Base-by-base conservation (phyloP, 2,888 invertebrate species). In the Drosophila subquinaria region DNA sequence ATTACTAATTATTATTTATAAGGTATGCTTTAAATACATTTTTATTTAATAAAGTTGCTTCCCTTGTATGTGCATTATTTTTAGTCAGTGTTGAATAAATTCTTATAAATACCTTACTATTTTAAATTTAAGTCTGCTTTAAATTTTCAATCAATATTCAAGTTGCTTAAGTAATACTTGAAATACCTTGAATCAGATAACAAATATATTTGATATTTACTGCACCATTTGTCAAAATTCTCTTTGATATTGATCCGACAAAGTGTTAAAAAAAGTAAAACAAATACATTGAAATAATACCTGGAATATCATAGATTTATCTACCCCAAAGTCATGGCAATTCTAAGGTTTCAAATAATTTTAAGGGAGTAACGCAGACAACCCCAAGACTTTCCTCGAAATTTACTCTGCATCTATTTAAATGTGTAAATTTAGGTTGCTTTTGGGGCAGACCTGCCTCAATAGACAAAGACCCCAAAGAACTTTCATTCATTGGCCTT, bases 401-500 rank as follows among this genome's bases (percentile, higher is more conserved):
- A 38, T 59, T 47, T 35, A 15, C 15, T 20, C 3, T 15, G 30
- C 4, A 57, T 36, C 56, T 30, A 45, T 55, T 30, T 36, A 50
- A 42, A 11, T 52, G 63, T 40, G 23, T 59, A 20, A 60, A 68
- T 64, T 45, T 47, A 20, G 20, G 6, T 11, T 50, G n/a, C 10
- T 23, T 47, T 23, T 47, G 47, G 53, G 20, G 38, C 40, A 56
- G 72, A 83, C 88, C 83, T 82, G 72, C 63, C 69, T 64, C 77
- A 82, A 88, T 60, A n/a, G 47, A n/a, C 30, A 6, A 11, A 55
- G 20, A 17, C 15, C 20, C 38, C 38, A 62, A 59, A 48, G 27
- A 66, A 45, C 42, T 52, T 40, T 51, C 33, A 55, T 53, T 65
- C 68, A 69, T 63, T 66, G 71, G 62, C 68, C 68, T 75, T 71